A percentile compares a stretch with the other conserved stretches of the same genome.
These are phyloP conservation scores for Pocillopora grandis DNA, from an alignment of 92 coral and sea anemone species.

Conservation along the genomic window DNA sequence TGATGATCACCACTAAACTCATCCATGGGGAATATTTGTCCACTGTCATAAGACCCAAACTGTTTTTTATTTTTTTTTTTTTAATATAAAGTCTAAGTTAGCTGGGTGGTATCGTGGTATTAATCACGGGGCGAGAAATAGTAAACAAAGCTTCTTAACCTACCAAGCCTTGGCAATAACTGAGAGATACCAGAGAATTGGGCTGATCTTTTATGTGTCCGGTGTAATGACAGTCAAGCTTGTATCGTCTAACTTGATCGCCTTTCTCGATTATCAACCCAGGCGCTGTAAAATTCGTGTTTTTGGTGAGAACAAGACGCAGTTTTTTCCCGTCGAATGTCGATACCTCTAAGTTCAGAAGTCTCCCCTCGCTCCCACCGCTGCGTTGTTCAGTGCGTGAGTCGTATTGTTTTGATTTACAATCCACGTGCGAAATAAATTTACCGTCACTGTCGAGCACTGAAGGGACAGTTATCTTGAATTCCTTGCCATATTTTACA, in stretches of 20 bases:
- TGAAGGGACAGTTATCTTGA: slow-evolving; percentile 64
- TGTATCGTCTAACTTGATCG: slow-evolving; percentile 45
- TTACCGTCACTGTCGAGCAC: slow-evolving; percentile 66
- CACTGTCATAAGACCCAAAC: background rate
- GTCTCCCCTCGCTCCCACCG: slow-evolving; percentile 17
- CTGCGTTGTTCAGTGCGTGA: background rate
- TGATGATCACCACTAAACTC: background rate
- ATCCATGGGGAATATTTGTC: slow-evolving; percentile 6
- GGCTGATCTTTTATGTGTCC: slow-evolving; percentile 83
- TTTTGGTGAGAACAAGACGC: slow-evolving; percentile 66
- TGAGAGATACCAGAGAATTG: slow-evolving; percentile 71
- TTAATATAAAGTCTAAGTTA: background rate
- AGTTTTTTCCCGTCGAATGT: slow-evolving; percentile 52
- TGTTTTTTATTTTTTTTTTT: background rate
- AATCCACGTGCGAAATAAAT: slow-evolving; percentile 75
- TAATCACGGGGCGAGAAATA: background rate
- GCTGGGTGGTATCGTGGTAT: background rate
- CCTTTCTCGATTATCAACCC: slow-evolving; percentile 69
- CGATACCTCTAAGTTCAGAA: slow-evolving; percentile 69
- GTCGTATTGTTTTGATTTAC: background rate
- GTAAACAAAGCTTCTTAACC: slow-evolving; percentile 32
- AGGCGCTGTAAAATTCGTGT: slow-evolving; percentile 63
- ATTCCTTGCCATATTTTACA: slow-evolving; percentile 25
- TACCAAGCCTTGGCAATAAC: slow-evolving; percentile 94
- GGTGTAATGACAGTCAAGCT: slow-evolving; percentile 74